Evolutionary conservation across 2,888 invertebrate species (phyloP), one percentile per base, ranked within the genome.

Genomic region (Dastarcus helophoroides): DNA sequence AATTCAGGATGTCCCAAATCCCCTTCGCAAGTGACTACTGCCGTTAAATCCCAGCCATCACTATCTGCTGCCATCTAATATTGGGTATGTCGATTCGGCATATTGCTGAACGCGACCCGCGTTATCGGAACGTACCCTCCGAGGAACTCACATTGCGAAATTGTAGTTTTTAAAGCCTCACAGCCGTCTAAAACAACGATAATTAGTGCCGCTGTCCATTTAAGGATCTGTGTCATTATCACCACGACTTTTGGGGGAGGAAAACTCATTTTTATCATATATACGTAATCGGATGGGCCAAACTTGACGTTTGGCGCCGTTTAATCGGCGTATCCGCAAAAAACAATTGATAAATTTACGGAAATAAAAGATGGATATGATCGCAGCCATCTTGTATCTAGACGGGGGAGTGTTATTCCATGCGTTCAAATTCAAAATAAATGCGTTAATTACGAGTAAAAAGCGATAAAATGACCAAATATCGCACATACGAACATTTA

Each of bases 1-100:
- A 90, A 86, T 57, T 78, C 73, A 54, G 89, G 88, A 70, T 89
- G 88, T 61, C 75, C 73, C 61, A 85, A 74, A 69, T 89, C 80
- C 54, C 90, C 90, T 69, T 88, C 83, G 68, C 89, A 90, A 55
- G 89, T 89, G 65, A 90, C 79, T 65, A 89, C 80, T 56, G 80
- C 77, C 64, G 76, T 77, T 60, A 63, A 50, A 36, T 73, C 68
- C 73, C 76, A 71, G 77, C 81, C 75, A 77, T 81, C 81, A 71
- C 81, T 81, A 68, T 82, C 79, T 69, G 79, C 80, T 74, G 82
- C 82, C 84, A 84, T 84, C 58, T 57, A 53, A 45, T 49, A 45
- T 37, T 37, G 28, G 22, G 16, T 31, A 26, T 33, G 26, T 27
- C 29, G 29, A 36, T 22, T 32, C 29, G 29, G 32, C 32, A 26